These are phyloP conservation scores for Leptinotarsa texana DNA, from an alignment of 1,140 invertebrate species.

Conservation along the genomic window DNA sequence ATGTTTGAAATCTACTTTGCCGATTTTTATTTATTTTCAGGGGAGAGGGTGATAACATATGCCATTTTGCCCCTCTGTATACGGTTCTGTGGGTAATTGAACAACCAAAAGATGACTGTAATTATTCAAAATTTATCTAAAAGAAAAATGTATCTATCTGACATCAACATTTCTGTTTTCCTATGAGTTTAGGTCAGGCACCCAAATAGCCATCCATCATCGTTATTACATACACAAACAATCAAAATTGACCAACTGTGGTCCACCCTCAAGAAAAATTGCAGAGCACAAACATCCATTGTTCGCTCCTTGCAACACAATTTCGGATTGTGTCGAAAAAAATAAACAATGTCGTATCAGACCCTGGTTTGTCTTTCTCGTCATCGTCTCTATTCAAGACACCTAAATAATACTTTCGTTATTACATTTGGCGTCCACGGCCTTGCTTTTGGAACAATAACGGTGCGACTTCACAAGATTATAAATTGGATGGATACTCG, in stretches of 20 bases:
- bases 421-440: conserved; percentile 16
- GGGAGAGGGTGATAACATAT: no score
- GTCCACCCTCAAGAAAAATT: background rate
- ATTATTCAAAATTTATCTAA: no score
- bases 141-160: no score
- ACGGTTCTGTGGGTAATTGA: no score
- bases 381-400: background rate
- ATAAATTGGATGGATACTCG: conserved; percentile 10
- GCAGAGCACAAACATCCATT: conserved; percentile 7
- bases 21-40: no score
- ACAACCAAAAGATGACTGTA: no score
- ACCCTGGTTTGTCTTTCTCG: background rate
- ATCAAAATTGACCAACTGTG: background rate
- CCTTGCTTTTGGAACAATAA: conserved; percentile 21
- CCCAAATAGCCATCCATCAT: no score
- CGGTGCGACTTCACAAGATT: conserved; percentile 19
- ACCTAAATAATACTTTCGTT: conserved; percentile 6
- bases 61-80: no score
- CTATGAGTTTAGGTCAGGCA: no score
- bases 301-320: conserved; percentile 11
- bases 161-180: no score
- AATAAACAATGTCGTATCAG: background rate
- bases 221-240: background rate
- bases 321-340: conserved; percentile 3
- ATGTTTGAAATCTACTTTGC: no score